Percentiles rank a stretch among this genome's conserved stretches.
Conservation (phyloP, 1,140 invertebrate genomes). For the Cyphomyrmex costatus region DNA sequence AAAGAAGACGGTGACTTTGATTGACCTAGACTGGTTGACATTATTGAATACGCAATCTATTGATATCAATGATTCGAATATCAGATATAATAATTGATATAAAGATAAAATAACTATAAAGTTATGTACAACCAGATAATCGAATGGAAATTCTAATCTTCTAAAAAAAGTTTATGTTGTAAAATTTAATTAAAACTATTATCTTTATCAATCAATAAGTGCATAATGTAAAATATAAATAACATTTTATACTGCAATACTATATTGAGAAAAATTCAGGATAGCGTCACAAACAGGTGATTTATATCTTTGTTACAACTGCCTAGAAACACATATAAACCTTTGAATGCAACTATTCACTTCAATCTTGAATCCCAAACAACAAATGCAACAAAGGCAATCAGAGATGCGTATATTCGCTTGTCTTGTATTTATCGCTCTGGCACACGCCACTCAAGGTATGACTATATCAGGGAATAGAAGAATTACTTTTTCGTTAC, state of each 20-base stretch:
- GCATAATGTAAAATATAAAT: neutral
- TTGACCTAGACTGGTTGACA: too few relatives aligned
- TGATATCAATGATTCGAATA: too few relatives aligned
- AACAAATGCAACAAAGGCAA: neutral
- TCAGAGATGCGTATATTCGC: neutral
- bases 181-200: neutral
- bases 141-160: neutral
- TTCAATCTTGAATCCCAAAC: neutral
- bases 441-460: neutral
- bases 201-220: neutral
- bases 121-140: neutral
- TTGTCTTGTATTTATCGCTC: neutral
- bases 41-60: too few relatives aligned
- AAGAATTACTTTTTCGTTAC: too few relatives aligned
- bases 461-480: neutral
- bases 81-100: too few relatives aligned
- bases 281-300: neutral
- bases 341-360: neutral
- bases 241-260: neutral
- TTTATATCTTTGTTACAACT: neutral
- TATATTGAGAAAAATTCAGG: neutral
- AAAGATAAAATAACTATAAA: too few relatives aligned
- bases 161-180: neutral
- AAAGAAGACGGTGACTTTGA: too few relatives aligned
- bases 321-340: conserved; percentile 29